Base-by-base conservation (phyloP, 2,113 vertebrate genomes). In the Cyprinodon tularosa region DNA sequence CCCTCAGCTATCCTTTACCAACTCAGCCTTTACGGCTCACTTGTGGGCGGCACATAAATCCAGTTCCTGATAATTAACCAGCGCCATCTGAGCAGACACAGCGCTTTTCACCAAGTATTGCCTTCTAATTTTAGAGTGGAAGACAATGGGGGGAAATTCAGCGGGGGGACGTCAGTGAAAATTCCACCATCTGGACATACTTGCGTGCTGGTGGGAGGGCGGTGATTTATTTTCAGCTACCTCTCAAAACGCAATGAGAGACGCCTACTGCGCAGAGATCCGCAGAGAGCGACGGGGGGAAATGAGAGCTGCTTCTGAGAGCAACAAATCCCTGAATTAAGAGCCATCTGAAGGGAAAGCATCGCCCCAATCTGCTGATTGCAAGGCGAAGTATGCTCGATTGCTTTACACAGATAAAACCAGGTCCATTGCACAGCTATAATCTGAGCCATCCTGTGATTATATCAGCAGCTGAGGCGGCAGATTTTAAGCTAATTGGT, bases 91-190 rank as follows among this genome's bases (percentile, higher is more conserved):
- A 86, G 87, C 88, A 89, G 78, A 89, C 88, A 65, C 87, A 83
- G 85, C 88, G 40, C 50, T 62, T 88, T 85, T 84, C 86, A 79
- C 78, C 74, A 71, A 89, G 84, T 84, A 88, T 89, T 87, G 85
- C 80, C 84, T 83, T 90, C 91, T 91, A 92, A 91, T 90, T 91
- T 91, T 90, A 91, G 86, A 71, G 45, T 39, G 57, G 71, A 77
- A 90, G 88, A 91, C 88, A 91, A 90, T 89, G 84, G 86, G 62
- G 20, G 87, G 84, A 87, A 88, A 89, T 90, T 92, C 83, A 92
- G 89, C 83, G 42, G 89, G 81, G 84, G 84, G 75, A 87, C 71
- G 74, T 81, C 84, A 73, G 87, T 87, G 83, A 88, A 86, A 80
- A 88, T 40, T 87, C 85, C 80, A 87, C 91, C 90, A 92, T 92